These are phyloP conservation scores for Sarotherodon lohbergeri DNA, from an alignment of 2,113 vertebrate species.

Conservation along the genomic window DNA sequence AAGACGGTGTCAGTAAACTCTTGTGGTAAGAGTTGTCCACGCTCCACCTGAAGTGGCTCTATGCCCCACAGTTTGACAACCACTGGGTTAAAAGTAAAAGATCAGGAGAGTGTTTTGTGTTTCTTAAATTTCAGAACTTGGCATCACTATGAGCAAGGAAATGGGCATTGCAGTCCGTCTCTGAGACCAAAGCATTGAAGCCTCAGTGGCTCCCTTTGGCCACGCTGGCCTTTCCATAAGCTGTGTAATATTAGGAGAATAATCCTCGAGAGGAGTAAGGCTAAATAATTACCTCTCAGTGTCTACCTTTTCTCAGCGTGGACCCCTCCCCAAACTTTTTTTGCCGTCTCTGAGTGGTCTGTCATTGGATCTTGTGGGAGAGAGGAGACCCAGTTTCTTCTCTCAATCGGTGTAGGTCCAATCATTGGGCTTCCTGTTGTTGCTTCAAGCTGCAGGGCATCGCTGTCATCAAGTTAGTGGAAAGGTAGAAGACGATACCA, in stretches of 20 bases:
- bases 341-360: conserved; percentile 50
- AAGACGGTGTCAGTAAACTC: not conserved
- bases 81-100: not conserved
- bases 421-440: conserved; percentile 45
- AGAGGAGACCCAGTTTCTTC: conserved; percentile 56
- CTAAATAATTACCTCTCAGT: conserved; percentile 53
- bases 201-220: conserved; percentile 18
- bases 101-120: not conserved
- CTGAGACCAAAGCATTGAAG: conserved; percentile 48
- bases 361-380: conserved; percentile 72
- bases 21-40: not conserved
- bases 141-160: not conserved
- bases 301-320: conserved; percentile 33
- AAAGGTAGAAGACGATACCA: not conserved
- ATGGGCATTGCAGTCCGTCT: not conserved
- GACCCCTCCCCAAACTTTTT: conserved; percentile 52
- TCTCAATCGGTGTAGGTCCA: conserved; percentile 22
- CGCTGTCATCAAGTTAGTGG: conserved; percentile 46
- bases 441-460: conserved; percentile 49
- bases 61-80: not conserved
- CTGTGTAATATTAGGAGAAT: conserved; percentile 77
- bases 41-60: not conserved
- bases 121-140: conserved; percentile 1
- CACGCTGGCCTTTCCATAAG: conserved; percentile 59
- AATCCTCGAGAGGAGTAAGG: conserved; percentile 61